Evolutionary conservation across 1,140 invertebrate species (phyloP), one percentile per base, ranked within the genome.

Genomic region (Pissodes strobi): DNA sequence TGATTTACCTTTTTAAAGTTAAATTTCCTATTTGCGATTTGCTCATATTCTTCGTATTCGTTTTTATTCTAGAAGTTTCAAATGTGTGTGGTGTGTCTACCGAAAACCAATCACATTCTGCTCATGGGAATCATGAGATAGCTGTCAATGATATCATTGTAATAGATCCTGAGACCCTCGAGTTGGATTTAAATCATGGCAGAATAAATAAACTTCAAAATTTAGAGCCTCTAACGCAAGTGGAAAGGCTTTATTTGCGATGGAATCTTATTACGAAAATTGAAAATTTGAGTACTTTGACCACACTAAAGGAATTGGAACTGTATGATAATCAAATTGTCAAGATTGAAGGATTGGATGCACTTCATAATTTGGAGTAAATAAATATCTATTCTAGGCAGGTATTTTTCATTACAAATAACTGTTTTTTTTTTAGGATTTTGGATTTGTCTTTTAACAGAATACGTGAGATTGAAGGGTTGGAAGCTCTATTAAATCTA

Each of bases 401-500:
- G n/a, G n/a, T n/a, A n/a, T n/a, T n/a, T n/a, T n/a, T n/a, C n/a
- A n/a, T n/a, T n/a, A n/a, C n/a, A n/a, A n/a, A n/a, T n/a, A n/a
- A n/a, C n/a, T n/a, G n/a, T n/a, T 21, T 37, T 46, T 13, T 41
- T 21, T 72, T 82, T 79, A 95, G 93, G 74, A 82, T 90, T 59
- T 81, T 99, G 49, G 97, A 99, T 81, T 76, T 99, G 37, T 99
- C 96, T n/a, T 98, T 97, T 78, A 99, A 99, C 82, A 88, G 95
- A 49, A 88, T 99, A 9, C 88, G 85, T 70, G 89, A 92, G 79
- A 95, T 99, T 64, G 86, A 93, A 78, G 94, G 93, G 62, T 76
- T 99, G 38, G 86, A 90, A 1, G 87, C 87, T 37, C 81, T 99
- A 64, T 73, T 77, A 0, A 95, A 94, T 58, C 80, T 99, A 64